Base-by-base conservation (phyloP, 2,797 vertebrate genomes). In the Gobionotothen gibberifrons region DNA sequence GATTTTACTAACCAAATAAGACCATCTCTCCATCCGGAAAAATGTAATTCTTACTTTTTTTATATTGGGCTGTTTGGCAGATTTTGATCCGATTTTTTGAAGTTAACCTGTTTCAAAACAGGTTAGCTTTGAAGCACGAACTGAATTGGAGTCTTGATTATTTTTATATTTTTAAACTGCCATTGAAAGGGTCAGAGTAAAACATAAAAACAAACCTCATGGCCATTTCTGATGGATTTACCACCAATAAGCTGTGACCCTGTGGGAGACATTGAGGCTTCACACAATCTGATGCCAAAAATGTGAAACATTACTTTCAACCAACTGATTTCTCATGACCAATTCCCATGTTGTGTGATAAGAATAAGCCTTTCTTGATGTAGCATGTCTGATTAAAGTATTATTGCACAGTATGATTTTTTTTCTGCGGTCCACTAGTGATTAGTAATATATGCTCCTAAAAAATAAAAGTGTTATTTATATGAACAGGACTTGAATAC, bases 231-330 rank as follows among this genome's bases (percentile, higher is more conserved):
- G 12, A 29, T 29, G 5, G 48, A 52, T 60, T 13, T 32, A 36
- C 21, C 22, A 59, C 55, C 42, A 59, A 52, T 48, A 52, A 32
- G 17, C 48, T 36, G 57, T 54, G 49, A 47, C 66, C 16, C 21
- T 39, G 8, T 42, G 21, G 49, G 16, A 48, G 26, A 55, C 42
- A 40, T 3, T 17, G 26, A 55, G 6, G 5, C 19, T 12, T 53
- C 22, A 15, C 11, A 39, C 26, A 2, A 42, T 40, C 39, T 47
- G 42, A 61, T 39, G 40, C 43, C 49, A 1, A 48, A 16, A 43
- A 43, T 22, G n/a, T 32, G 26, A 46, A 47, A 36, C 4, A 16
- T 51, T 6, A 16, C 48, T 40, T 26, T 46, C 26, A 14, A 7
- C 12, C 1, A 4, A 19, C 11, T 15, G 40, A 55, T 22, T 12